Evolutionary conservation across 1,140 invertebrate species (phyloP).

Genomic region (Battus philenor): DNA sequence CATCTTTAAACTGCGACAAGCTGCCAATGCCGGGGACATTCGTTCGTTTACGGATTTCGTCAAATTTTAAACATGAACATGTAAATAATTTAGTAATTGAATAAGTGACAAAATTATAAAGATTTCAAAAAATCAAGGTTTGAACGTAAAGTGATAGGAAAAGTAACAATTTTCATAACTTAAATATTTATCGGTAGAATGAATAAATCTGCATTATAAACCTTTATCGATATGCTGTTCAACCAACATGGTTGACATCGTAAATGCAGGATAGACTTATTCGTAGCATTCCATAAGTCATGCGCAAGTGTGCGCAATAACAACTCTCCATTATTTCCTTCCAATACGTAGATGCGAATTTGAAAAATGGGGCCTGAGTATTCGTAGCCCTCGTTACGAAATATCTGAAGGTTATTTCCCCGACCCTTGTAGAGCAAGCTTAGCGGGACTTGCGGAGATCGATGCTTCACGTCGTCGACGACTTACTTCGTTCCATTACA

Average conservation of each 20-base stretch:
- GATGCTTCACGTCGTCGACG: constrained; percentile 27
- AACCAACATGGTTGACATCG: not conserved
- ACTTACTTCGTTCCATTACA: constrained; percentile 26
- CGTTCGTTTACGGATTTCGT: too few relatives aligned
- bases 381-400: constrained; percentile 35
- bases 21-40: too few relatives aligned
- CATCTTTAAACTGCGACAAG: too few relatives aligned
- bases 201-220: not conserved
- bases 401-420: constrained; percentile 34
- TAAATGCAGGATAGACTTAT: not conserved
- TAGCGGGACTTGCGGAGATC: constrained; percentile 35
- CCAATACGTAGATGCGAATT: constrained; percentile 27
- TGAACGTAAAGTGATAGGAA: too few relatives aligned
- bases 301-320: constrained; percentile 1
- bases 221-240: not conserved
- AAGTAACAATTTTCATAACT: too few relatives aligned
- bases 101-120: too few relatives aligned
- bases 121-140: too few relatives aligned
- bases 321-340: constrained; percentile 30
- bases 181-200: not conserved
- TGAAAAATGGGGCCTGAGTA: constrained; percentile 30
- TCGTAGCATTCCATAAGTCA: not conserved
- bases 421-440: constrained; percentile 36
- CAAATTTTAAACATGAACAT: too few relatives aligned
- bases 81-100: too few relatives aligned